Evolutionary conservation across 1,140 invertebrate genomes (phyloP), one percentile per base, ranked within the genome.

Genomic region (Drosophila aff.): DNA sequence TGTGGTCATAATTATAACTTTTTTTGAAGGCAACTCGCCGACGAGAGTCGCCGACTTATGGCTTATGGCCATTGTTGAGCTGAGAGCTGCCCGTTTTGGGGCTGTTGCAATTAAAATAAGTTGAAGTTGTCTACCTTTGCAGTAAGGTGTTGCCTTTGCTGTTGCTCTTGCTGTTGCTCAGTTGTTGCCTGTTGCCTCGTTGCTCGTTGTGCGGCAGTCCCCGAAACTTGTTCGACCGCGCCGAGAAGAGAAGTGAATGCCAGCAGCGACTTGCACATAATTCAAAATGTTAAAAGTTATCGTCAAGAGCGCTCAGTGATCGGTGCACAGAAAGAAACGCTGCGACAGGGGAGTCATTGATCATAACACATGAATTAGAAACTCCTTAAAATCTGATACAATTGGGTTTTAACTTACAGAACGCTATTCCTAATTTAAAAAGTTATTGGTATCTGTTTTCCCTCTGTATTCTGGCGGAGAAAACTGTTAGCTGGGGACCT

Each of bases 271-370:
- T 72, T 89, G 81, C 85, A 84, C 81, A 90, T 90, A 90, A 90
- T 80, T 90, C 81, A 90, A 90, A 90, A 90, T 90, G 85, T 85
- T 90, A 90, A 90, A 90, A 90, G 85, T 90, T 90, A 90, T 91
- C 86, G 85, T 91, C 86, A 91, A 90, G 86, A 82, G 85, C 79
- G 81, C 73, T 64, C 74, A 57, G 52, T 36, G 43, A 52, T 33
- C 73, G 66, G 13, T 66, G 60, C 31, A 49, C 69, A 49, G 40
- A 3, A 18, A 71, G 21, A 69, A 31, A 46, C 13, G 13, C 16
- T 13, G 21, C 36, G 23, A 11, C 16, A 8, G 33, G 33, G 18
- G 4, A 31, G 49, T 3, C 18, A n/a, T 31, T 33, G 6, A 16
- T 38, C 52, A n/a, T 11, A n/a, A 4, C 2, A 11, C 2, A 7